A percentile compares a stretch with the other conserved stretches of the same genome.
Evolutionary conservation across 2,888 invertebrate genomes (phyloP).

Genomic region (Steinernema carpocapsae): DNA sequence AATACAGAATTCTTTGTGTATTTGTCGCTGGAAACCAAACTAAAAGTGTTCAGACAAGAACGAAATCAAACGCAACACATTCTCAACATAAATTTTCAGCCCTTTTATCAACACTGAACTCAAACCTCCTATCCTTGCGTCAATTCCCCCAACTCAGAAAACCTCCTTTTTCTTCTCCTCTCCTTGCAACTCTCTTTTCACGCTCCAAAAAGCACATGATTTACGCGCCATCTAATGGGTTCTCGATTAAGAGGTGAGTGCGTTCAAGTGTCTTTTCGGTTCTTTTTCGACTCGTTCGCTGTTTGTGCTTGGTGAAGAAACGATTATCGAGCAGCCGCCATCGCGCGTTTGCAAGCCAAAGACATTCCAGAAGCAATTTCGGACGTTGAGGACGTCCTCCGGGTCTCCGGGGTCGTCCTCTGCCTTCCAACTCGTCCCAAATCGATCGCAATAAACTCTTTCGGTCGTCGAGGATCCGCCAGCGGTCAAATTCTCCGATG

Average conservation of each 20-base stretch:
- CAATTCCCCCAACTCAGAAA: background rate
- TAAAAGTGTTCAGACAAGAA: too few relatives aligned
- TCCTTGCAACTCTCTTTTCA: too few relatives aligned
- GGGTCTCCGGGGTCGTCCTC: background rate
- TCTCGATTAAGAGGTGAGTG: conserved; percentile 24
- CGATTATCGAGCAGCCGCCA: conserved; percentile 16
- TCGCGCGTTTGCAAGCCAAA: background rate
- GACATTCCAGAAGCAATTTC: conserved; percentile 29
- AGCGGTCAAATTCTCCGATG: background rate
- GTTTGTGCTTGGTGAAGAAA: background rate
- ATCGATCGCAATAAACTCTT: conserved; percentile 11
- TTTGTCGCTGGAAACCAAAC: too few relatives aligned
- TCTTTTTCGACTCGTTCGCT: conserved; percentile 2
- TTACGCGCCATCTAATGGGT: background rate
- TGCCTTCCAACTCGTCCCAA: background rate
- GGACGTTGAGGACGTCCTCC: background rate
- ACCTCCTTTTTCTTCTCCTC: background rate
- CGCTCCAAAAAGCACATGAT: too few relatives aligned
- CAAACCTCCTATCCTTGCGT: background rate
- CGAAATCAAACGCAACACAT: too few relatives aligned
- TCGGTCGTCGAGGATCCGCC: background rate
- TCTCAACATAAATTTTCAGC: too few relatives aligned
- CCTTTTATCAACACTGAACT: too few relatives aligned
- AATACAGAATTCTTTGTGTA: too few relatives aligned
- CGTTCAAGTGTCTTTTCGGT: conserved; percentile 14